These are phyloP conservation scores for Xerus inauris DNA, from an alignment of 2,113 vertebrate species.

Conservation along the genomic window DNA sequence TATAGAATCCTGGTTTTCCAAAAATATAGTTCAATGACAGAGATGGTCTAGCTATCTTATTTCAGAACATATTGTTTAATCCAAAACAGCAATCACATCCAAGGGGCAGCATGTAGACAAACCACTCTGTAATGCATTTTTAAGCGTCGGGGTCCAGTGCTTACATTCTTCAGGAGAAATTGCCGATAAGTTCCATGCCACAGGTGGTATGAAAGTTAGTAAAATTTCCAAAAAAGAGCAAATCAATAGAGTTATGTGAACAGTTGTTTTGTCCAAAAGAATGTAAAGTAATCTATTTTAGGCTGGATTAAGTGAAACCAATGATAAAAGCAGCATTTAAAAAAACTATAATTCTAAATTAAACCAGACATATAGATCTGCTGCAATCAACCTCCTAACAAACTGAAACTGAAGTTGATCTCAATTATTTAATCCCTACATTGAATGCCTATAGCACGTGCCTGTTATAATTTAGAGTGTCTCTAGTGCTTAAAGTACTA, in stretches of 20 bases:
- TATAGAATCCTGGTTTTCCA: not conserved
- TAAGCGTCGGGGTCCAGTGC: not conserved
- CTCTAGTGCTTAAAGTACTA: not conserved
- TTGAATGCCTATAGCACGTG: not conserved
- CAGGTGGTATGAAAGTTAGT: not conserved
- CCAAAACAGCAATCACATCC: not conserved
- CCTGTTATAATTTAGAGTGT: not conserved
- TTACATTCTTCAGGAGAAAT: not conserved
- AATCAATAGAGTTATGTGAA: not conserved
- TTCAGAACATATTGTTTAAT: not conserved
- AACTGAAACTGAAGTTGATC: not conserved
- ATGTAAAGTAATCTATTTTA: not conserved
- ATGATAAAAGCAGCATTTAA: not conserved
- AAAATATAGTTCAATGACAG: not conserved
- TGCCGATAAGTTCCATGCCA: not conserved
- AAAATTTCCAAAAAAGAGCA: conserved; percentile 17
- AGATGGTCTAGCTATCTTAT: not conserved
- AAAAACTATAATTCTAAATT: conserved; percentile 6
- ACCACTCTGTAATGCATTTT: not conserved
- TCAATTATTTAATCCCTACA: not conserved
- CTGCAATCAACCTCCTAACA: not conserved
- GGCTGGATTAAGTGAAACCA: not conserved
- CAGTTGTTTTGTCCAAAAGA: not conserved
- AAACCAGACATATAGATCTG: not conserved
- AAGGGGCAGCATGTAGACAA: not conserved